phyloP scores from a whole-genome alignment of 2,888 invertebrate genomes.

The Rhyacophila evoluta region DNA sequence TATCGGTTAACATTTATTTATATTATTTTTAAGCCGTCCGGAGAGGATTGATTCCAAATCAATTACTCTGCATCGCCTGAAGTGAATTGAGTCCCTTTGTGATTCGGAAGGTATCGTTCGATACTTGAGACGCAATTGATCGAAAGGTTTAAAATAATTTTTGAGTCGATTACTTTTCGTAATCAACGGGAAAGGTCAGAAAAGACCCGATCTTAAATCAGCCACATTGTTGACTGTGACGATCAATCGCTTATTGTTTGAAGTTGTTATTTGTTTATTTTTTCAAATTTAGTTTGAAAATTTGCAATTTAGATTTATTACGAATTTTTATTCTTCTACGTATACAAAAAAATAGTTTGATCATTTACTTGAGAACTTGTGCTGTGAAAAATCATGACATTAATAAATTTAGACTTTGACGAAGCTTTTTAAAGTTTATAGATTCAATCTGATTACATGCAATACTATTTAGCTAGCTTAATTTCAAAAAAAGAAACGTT shows the following conservation, averaged over 20 bases:
- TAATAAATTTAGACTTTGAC: too few species aligned
- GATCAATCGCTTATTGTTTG: neutral
- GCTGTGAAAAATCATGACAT: too few species aligned
- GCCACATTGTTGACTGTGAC: neutral
- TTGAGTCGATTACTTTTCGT: neutral
- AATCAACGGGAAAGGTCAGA: neutral
- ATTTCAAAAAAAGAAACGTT: too few species aligned
- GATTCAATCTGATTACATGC: too few species aligned
- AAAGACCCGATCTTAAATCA: neutral
- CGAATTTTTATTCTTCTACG: too few species aligned
- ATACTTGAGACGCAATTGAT: neutral
- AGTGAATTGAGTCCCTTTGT: neutral
- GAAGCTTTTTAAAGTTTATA: too few species aligned
- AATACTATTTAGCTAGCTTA: too few species aligned
- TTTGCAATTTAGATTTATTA: neutral
- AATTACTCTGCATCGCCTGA: constrained; percentile 1
- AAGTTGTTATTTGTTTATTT: neutral
- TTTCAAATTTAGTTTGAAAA: neutral
- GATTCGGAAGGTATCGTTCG: neutral
- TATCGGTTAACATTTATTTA: too few species aligned
- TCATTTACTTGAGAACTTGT: too few species aligned
- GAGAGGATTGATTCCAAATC: neutral
- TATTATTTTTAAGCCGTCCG: constrained; percentile 4
- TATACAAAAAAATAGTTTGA: too few species aligned
- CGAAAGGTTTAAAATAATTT: neutral